These are phyloP conservation scores for Tympanoctomys barrerae DNA, from an alignment of 2,797 vertebrate genomes.

Conservation along the genomic window DNA sequence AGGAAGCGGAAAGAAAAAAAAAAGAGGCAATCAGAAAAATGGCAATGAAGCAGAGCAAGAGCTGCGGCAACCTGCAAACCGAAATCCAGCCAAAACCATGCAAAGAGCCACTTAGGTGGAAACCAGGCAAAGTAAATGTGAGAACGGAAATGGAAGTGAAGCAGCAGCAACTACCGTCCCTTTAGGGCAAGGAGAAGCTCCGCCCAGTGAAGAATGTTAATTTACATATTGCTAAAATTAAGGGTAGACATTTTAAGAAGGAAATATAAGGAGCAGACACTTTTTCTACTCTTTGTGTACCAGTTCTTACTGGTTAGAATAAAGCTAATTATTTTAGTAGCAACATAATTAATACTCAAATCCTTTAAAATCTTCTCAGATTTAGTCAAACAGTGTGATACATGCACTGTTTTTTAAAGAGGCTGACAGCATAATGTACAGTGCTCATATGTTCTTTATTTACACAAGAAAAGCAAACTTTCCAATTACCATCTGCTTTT, in stretches of 20 bases:
- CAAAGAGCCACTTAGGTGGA: constrained; percentile 80
- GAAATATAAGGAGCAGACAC: constrained; percentile 3
- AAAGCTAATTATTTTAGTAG: constrained; percentile 58
- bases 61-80: constrained; percentile 86
- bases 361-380: not conserved
- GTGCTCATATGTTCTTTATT: constrained; percentile 39
- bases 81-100: constrained; percentile 86
- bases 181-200: not conserved
- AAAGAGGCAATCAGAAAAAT: constrained; percentile 91
- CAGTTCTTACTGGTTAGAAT: not conserved
- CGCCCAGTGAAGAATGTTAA: constrained; percentile 29
- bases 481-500: constrained; percentile 81
- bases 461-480: constrained; percentile 64
- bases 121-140: constrained; percentile 83
- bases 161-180: constrained; percentile 59
- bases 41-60: constrained; percentile 89
- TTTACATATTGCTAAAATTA: not conserved
- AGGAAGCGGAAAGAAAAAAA: constrained; percentile 89
- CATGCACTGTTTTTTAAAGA: constrained; percentile 67
- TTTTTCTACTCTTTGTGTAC: not conserved
- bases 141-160: constrained; percentile 78
- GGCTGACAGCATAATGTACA: not conserved
- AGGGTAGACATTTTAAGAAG: constrained; percentile 32
- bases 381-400: not conserved
- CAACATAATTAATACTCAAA: constrained; percentile 54